Evolutionary conservation across 2,888 invertebrate genomes (phyloP), one percentile per base, ranked within the genome.

Genomic region (Pseudanteris insignis): DNA sequence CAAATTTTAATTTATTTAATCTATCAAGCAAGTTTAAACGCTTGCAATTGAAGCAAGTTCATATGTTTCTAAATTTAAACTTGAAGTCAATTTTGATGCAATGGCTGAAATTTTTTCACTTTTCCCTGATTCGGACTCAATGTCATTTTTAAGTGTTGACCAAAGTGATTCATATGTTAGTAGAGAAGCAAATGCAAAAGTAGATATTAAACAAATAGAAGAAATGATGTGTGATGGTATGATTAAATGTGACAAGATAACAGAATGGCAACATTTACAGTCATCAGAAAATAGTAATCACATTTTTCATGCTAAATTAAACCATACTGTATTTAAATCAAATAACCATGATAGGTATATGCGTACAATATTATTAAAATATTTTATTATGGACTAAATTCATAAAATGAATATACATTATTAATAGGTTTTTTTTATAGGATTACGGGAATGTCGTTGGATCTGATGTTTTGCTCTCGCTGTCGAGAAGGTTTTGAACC

Each of bases 401-500:
- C n/a, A n/a, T n/a, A n/a, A n/a, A n/a, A n/a, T n/a, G n/a, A n/a
- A n/a, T n/a, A n/a, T n/a, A n/a, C n/a, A n/a, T n/a, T n/a, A n/a
- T n/a, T n/a, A n/a, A n/a, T n/a, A n/a, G n/a, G n/a, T n/a, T n/a
- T n/a, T 69, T 64, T 44, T 73, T 84, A 82, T 67, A 78, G 85
- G 65, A 82, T 83, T 66, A 79, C 81, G 67, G 82, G 80, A 64
- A 93, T 94, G 93, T 91, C 94, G 66, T 82, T 95, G 81, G 92
- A 92, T 77, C 91, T 90, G 75, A 96, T 96, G 91, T 89, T 90
- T 76, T 98, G 97, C 83, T 90, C 92, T 75, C 91, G 96, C 53
- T 99, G 99, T 82, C 89, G 91, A 61, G 96, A 97, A 75, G 96
- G 96, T 2, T 99, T 99, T 82, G 94, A 94, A 73, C 86, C 94